These are phyloP conservation scores for Lipotes vexillifer DNA, from an alignment of 2,113 vertebrate species.

Conservation along the genomic window DNA sequence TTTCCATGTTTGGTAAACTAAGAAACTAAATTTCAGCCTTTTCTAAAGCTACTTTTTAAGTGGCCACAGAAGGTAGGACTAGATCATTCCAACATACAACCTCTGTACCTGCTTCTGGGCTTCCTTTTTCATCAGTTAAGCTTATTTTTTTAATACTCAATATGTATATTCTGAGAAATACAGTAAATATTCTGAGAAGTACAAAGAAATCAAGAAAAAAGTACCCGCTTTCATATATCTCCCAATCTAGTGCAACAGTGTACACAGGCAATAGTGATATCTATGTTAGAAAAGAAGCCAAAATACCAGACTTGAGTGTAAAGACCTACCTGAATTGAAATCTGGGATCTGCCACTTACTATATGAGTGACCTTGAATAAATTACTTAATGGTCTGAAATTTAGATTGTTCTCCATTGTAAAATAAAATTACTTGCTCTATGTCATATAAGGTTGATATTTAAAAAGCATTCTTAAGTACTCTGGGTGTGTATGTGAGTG, in stretches of 20 bases:
- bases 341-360: not conserved
- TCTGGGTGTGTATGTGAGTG: not conserved
- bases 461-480: not conserved
- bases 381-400: not conserved
- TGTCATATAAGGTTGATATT: not conserved
- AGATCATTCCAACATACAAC: not conserved
- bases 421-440: not conserved
- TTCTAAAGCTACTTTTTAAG: not conserved
- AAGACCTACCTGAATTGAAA: not conserved
- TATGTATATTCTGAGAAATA: not conserved
- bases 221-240: not conserved
- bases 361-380: not conserved
- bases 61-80: not conserved
- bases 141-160: not conserved
- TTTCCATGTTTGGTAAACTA: not conserved
- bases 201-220: not conserved
- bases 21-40: not conserved
- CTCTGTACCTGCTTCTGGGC: not conserved
- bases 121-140: not conserved
- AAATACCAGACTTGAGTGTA: not conserved
- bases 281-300: not conserved
- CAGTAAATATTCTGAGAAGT: not conserved
- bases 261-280: not conserved
- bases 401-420: not conserved
- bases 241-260: not conserved